phyloP scores from a whole-genome alignment of 2,797 vertebrate species.

The Carcharodon carcharias region DNA sequence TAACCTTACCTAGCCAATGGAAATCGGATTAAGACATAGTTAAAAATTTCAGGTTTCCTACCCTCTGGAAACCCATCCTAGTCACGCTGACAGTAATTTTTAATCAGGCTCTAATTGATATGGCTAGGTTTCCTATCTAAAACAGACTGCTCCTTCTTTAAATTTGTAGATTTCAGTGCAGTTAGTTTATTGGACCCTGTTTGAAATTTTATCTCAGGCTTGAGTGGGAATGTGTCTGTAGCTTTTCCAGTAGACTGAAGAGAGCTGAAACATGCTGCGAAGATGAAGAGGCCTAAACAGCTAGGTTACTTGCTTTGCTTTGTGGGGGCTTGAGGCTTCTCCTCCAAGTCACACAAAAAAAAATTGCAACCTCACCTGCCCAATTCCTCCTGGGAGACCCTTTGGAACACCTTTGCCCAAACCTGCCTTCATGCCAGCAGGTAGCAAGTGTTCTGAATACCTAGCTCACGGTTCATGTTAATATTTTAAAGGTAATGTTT shows the following conservation, averaged over 20 bases:
- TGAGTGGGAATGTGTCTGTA: background rate
- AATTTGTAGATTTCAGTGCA: background rate
- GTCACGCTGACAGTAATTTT: background rate
- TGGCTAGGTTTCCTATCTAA: background rate
- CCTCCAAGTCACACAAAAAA: background rate
- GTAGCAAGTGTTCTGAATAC: background rate
- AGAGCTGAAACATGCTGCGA: background rate
- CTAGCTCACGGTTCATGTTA: too few relatives aligned
- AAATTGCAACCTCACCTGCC: background rate
- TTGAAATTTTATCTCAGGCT: background rate
- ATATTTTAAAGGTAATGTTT: too few relatives aligned
- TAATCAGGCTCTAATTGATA: background rate
- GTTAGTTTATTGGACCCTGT: too few relatives aligned
- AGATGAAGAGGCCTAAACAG: background rate
- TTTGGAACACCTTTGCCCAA: background rate
- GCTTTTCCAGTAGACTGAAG: background rate
- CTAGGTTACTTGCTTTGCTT: background rate
- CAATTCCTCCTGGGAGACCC: background rate
- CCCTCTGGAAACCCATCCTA: background rate
- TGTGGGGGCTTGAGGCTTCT: background rate
- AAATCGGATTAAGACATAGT: background rate
- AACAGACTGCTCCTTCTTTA: background rate
- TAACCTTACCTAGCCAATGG: background rate
- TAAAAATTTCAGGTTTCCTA: background rate
- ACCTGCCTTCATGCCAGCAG: background rate